Base-by-base conservation (phyloP, 2,113 vertebrate species). In the Engraulis encrasicolus region DNA sequence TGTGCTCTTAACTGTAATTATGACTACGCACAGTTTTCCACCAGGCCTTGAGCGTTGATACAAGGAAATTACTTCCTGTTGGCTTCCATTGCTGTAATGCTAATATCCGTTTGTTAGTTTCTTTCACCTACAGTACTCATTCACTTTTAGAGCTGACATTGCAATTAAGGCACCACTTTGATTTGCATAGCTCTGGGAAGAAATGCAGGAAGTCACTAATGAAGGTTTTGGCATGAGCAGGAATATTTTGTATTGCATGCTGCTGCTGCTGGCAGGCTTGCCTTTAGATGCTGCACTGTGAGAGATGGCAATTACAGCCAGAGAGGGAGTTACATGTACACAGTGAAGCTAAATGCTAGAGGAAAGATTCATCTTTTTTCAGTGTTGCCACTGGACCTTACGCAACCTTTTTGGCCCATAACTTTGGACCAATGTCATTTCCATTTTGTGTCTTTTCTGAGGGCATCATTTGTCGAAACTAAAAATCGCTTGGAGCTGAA, bases 1-100 rank as follows among this genome's bases (percentile, higher is more conserved):
- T 74, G 31, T 74, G 27, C 34, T 74, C 66, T 74, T 74, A 34
- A 74, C 66, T 34, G 23, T 31, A 74, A 74, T 74, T 27, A 74
- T 74, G 34, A 36, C 14, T 34, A 34, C 66, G 27, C 31, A 12
- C 11, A 15, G 5, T 74, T 15, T 14, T 3, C 66, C 3, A 17
- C 31, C 27, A 34, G 66, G 12, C 66, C 66, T 74, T 74, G 14
- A 31, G 66, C 61, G 27, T 71, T 71, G 61, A 71, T 74, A 17
- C 66, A 17, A 11, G 66, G 66, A 74, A 74, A 74, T 74, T 1
- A 74, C 23, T 34, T 74, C 31, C 66, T 74, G 27, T 31, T 34
- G 6, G 9, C 5, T 66, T 27, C 12, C 7, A 6, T 66, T 15
- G 34, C 23, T 74, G 14, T 74, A 11, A 74, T 31, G 34, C 11